Evolutionary conservation across 2,888 invertebrate species (phyloP), one percentile per base, ranked within the genome.

Genomic region (Pilophorus perplexus): DNA sequence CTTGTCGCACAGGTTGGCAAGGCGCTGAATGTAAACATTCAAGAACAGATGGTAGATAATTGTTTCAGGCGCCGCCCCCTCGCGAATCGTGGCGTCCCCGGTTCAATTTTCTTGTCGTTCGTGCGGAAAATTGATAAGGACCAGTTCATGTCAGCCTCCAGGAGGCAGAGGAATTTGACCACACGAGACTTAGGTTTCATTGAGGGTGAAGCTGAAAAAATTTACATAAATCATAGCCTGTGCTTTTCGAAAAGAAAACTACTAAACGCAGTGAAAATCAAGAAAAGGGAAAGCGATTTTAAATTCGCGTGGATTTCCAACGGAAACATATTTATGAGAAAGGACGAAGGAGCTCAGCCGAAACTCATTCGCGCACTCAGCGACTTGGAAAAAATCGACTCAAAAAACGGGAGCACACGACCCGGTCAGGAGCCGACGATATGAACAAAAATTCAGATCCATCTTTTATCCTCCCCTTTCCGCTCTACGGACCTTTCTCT

Each of bases 311-410:
- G 62, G 48, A 12, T 48, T 12, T 6, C 28, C 20, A 62, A 48
- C 28, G 62, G 62, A 1, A 48, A 27, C 20, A 48, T 62, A 33
- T 62, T 48, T 16, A 27, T 62, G 46, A 62, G 33, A 16, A 62
- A 48, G 23, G 62, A 62, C 4, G 62, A 62, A 37, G 16, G 10
- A 2, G 22, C 37, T 18, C 22, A 55, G 20, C 55, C 33, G 12
- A 5, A 14, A 5, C 23, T 48, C 20, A 48, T 16, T 14, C 6
- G n/a, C 5, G 16, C 16, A 10, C 5, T 42, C n/a, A 42, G 16
- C 42, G n/a, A 42, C 8, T n/a, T 42, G 16, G n/a, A 16, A 42
- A 42, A 14, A 42, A 42, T 42, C 6, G n/a, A 42, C n/a, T 42
- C 42, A 42, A 42, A 42, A 42, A 42, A 42, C 8, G 10, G 10